A percentile compares a stretch with the other conserved stretches of the same genome.
phyloP scores from a whole-genome alignment of 2,888 invertebrate genomes.

The Leptothorax acervorum region DNA sequence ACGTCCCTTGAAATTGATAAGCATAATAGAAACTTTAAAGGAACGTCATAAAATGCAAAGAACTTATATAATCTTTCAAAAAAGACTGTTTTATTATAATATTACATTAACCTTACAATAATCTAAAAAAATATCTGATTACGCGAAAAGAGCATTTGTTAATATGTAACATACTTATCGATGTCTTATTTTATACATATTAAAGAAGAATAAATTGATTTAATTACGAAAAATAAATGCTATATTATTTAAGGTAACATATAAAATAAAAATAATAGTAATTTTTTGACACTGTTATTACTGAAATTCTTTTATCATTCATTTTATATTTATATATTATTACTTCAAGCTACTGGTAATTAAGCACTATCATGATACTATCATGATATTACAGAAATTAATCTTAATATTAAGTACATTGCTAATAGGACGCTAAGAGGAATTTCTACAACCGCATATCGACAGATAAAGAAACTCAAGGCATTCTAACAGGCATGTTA shows the following conservation, averaged over 20 bases:
- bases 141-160: no score
- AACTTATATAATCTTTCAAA: neutral
- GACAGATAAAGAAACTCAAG: no score
- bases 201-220: no score
- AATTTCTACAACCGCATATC: no score
- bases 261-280: neutral
- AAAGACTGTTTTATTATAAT: neutral
- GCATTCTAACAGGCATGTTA: no score
- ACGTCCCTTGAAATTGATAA: neutral
- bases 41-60: neutral
- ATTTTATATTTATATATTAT: neutral
- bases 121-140: neutral
- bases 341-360: neutral
- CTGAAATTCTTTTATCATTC: neutral
- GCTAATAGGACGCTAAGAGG: no score
- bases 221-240: no score
- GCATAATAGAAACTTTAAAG: neutral
- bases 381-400: neutral
- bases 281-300: neutral
- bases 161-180: no score
- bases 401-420: neutral
- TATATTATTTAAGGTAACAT: neutral
- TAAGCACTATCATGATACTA: neutral
- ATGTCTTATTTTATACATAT: no score
- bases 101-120: neutral